Base-by-base conservation (phyloP, 1,140 invertebrate genomes). In the Drosophila ambigua region DNA sequence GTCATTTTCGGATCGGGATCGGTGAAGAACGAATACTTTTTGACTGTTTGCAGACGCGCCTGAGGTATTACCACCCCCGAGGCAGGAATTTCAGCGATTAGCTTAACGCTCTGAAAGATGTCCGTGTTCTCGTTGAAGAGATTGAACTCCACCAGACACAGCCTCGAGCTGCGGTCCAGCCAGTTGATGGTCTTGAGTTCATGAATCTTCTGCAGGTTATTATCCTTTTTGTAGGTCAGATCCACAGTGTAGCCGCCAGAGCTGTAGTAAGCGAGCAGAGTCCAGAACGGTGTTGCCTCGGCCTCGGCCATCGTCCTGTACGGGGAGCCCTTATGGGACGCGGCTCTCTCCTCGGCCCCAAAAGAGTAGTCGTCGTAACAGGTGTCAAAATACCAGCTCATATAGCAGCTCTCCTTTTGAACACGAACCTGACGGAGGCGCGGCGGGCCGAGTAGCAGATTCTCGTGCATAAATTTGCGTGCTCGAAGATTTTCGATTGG, bases 351-450 rank as follows among this genome's bases (percentile, higher is more conserved):
- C 49, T 4, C 24, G 13, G 0, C n/a, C 0, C 4, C 35, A 4
- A 0, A 4, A 4, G 79, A 65, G 35, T 84, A 91, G 0, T 69
- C 75, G 0, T 66, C 75, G 61, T 88, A 91, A 51, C 90, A 91
- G 2, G 57, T 58, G 9, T 79, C 79, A 24, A 91, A 91, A 49
- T 91, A 88, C 2, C 79, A 60, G 23, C 84, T 75, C 5, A 91
- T 77, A 53, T 79, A 69, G 44, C 90, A 91, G 31, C 63, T 79
- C 15, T 88, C 75, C 15, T 55, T 72, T 0, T 35, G 51, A 0
- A 91, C 90, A 3, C 90, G 82, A 20, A 91, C 67, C 50, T 91
- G 90, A 1, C 90, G 67, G 5, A 91, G 11, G 1, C 90, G 74
- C 1, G 90, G 90, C 2, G 90, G 79, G 13, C 90, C 85, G 20